phyloP scores from a whole-genome alignment of 1,140 invertebrate species.

The Leucophenga varia region DNA sequence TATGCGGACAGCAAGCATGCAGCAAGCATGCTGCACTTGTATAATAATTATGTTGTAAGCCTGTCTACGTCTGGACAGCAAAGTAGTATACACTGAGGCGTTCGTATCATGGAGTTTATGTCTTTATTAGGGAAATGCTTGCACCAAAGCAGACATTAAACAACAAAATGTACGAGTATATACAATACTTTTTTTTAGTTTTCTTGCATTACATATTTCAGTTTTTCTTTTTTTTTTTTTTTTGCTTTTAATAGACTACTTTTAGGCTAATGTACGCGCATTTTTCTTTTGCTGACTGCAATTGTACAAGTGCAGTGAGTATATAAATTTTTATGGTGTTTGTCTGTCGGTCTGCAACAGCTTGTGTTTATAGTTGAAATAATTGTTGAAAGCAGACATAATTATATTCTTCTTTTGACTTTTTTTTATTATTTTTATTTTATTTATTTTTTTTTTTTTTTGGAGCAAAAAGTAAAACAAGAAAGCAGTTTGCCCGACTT shows the following conservation, averaged over 20 bases:
- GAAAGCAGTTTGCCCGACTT: too few species aligned
- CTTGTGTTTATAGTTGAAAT: slow-evolving; percentile 46
- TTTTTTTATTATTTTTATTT: slow-evolving; percentile 11
- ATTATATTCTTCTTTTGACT: slow-evolving; percentile 29
- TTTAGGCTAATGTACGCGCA: slow-evolving; percentile 38
- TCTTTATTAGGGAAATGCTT: slow-evolving; percentile 1
- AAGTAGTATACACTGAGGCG: slow-evolving; percentile 11
- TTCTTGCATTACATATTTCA: slow-evolving; percentile 9
- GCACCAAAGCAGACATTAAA: too few species aligned
- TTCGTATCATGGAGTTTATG: slow-evolving; percentile 6
- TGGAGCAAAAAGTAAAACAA: too few species aligned
- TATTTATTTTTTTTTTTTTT: not conserved
- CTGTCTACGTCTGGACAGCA: too few species aligned
- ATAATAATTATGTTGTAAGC: slow-evolving; percentile 37
- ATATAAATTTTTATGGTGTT: slow-evolving; percentile 25
- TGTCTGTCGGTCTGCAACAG: slow-evolving; percentile 31
- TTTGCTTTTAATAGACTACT: too few species aligned
- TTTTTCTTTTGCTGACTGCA: slow-evolving; percentile 14
- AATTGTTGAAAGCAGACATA: slow-evolving; percentile 40
- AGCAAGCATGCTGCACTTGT: slow-evolving; percentile 27
- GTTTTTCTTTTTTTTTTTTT: not conserved
- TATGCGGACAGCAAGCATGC: too few species aligned
- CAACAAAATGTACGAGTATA: not conserved
- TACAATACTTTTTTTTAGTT: not conserved
- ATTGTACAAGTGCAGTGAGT: slow-evolving; percentile 19